Evolutionary conservation across 2,113 vertebrate species (phyloP).

Genomic region (Aspidoscelis tigris): DNA sequence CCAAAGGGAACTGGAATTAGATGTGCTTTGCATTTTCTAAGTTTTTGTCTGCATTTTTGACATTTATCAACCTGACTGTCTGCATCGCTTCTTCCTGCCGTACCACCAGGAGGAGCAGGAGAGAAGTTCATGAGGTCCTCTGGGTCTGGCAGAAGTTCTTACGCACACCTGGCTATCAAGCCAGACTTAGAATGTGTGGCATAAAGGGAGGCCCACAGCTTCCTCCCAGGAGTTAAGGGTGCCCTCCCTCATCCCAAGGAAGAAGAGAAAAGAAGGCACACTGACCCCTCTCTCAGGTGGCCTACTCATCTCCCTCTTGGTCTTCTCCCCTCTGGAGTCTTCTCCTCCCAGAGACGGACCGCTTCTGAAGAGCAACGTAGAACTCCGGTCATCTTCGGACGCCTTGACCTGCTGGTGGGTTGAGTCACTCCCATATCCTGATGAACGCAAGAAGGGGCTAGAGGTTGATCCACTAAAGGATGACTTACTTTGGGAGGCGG

Average conservation of each 20-base stretch:
- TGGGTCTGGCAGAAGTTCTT: neutral
- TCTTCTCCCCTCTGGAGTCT: slow-evolving; percentile 61
- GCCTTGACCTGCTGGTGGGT: slow-evolving; percentile 39
- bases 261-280: slow-evolving; percentile 31
- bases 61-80: no score
- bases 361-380: slow-evolving; percentile 55
- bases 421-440: slow-evolving; percentile 74
- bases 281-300: slow-evolving; percentile 63
- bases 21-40: neutral
- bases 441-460: slow-evolving; percentile 67
- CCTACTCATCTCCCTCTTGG: slow-evolving; percentile 66
- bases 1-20: neutral
- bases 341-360: slow-evolving; percentile 50
- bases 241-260: slow-evolving; percentile 34
- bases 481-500: slow-evolving; percentile 57
- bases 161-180: neutral
- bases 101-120: no score
- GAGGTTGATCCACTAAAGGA: slow-evolving; percentile 54
- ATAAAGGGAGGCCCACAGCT: neutral
- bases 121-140: neutral
- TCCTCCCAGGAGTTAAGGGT: neutral
- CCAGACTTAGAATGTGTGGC: neutral
- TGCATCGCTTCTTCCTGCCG: no score
- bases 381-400: slow-evolving; percentile 40
- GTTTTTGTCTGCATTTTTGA: neutral